phyloP scores from a whole-genome alignment of 30 jellyfish, hydroid and myxozoan genomes.

The Chrysaora quinquecirrha region DNA sequence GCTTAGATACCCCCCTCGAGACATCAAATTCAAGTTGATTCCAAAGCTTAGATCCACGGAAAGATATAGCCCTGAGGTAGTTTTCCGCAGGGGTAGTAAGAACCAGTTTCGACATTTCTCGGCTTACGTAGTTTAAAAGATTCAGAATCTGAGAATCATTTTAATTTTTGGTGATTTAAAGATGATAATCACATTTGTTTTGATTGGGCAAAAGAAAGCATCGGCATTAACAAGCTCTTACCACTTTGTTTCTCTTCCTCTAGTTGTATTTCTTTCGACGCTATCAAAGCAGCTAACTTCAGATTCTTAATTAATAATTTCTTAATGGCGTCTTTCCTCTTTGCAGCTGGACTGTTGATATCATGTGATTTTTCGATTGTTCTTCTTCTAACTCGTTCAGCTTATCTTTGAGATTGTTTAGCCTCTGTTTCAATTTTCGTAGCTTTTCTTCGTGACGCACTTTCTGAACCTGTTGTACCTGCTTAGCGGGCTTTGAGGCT shows the following conservation, averaged over 20 bases:
- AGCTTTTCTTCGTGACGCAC: constrained; percentile 60
- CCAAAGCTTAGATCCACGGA: no score
- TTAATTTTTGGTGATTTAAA: no score
- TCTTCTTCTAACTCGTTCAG: constrained; percentile 79
- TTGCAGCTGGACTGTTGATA: constrained; percentile 65
- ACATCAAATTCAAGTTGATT: no score
- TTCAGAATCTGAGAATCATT: no score
- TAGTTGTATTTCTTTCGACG: constrained; percentile 92
- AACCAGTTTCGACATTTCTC: no score
- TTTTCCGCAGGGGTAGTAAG: no score
- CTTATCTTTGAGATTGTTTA: constrained; percentile 57
- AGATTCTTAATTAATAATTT: constrained; percentile 80
- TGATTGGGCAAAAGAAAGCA: no score
- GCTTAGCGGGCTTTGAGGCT: constrained; percentile 74
- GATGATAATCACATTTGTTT: no score
- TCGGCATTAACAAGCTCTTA: constrained; percentile 1
- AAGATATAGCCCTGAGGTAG: no score
- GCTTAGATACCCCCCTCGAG: no score
- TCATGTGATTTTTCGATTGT: constrained; percentile 95
- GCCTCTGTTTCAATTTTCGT: constrained; percentile 64
- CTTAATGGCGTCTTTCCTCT: constrained; percentile 91
- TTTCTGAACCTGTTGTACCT: constrained; percentile 63
- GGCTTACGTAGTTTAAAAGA: no score
- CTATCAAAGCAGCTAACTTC: constrained; percentile 94
- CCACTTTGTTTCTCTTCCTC: constrained; percentile 92